phyloP scores from a whole-genome alignment of 2,113 vertebrate species.

The Gambusia affinis region DNA sequence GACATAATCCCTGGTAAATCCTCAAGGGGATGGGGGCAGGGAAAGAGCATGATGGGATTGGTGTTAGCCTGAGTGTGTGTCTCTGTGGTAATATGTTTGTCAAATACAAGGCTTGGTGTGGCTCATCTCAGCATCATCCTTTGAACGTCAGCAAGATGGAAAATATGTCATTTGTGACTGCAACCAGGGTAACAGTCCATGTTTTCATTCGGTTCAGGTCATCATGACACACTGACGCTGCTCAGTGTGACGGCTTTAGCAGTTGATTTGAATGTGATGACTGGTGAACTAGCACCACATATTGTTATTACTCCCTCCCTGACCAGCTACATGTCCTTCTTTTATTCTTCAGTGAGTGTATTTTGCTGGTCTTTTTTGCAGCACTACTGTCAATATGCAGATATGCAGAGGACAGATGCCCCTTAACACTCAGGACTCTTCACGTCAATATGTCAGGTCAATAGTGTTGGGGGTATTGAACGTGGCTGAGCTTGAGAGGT shows the following conservation, averaged over 20 bases:
- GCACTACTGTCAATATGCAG: constrained; percentile 42
- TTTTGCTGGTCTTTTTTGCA: background rate
- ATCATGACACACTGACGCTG: constrained; percentile 35
- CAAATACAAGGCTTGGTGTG: constrained; percentile 39
- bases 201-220: constrained; percentile 54
- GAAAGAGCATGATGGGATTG: constrained; percentile 61
- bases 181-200: constrained; percentile 43
- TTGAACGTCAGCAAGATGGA: constrained; percentile 31
- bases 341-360: background rate
- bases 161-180: constrained; percentile 52
- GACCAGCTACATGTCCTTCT: background rate
- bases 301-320: constrained; percentile 36
- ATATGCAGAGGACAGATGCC: constrained; percentile 57
- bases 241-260: constrained; percentile 30
- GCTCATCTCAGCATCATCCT: constrained; percentile 61
- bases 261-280: constrained; percentile 10
- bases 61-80: constrained; percentile 13
- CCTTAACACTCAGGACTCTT: constrained; percentile 58
- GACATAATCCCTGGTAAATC: constrained; percentile 76
- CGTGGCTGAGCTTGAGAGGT: constrained; percentile 48
- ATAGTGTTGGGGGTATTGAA: constrained; percentile 72
- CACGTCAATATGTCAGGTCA: constrained; percentile 76
- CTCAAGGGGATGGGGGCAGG: constrained; percentile 73
- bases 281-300: constrained; percentile 70
- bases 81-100: constrained; percentile 24